Conservation (phyloP, 2,797 vertebrate species). For the Betta splendens region DNA sequence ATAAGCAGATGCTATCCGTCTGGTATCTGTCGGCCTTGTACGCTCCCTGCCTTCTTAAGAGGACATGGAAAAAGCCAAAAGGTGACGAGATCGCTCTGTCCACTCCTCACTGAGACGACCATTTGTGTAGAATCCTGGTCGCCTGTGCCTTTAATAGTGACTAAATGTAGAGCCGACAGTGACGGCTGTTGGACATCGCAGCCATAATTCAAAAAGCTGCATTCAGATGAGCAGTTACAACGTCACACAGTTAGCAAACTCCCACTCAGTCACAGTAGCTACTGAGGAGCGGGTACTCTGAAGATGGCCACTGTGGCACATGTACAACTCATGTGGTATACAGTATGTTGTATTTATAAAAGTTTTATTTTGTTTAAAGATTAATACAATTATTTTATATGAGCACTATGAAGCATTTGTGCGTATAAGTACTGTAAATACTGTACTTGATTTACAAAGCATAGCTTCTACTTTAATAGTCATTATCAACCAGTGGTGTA, state of each 20-base stretch:
- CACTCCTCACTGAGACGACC: slow-evolving; percentile 16
- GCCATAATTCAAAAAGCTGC: slow-evolving; percentile 36
- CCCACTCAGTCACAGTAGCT: slow-evolving; percentile 31
- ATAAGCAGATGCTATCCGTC: slow-evolving; percentile 54
- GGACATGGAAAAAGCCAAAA: slow-evolving; percentile 4
- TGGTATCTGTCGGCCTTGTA: slow-evolving; percentile 11
- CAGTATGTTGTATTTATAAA: slow-evolving; percentile 14
- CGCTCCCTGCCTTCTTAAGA: slow-evolving; percentile 20
- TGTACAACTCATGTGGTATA: slow-evolving; percentile 4
- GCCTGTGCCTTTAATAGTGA: slow-evolving; percentile 19
- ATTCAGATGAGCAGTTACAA: slow-evolving; percentile 32
- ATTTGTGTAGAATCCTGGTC: slow-evolving; percentile 27
- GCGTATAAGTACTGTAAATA: too few species aligned
- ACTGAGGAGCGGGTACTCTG: slow-evolving; percentile 11
- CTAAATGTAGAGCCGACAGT: slow-evolving; percentile 18
- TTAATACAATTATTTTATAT: too few species aligned
- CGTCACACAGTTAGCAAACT: slow-evolving; percentile 33
- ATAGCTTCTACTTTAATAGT: too few species aligned
- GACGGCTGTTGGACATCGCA: slow-evolving; percentile 23
- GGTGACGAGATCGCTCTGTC: not conserved
- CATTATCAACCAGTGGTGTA: too few species aligned
- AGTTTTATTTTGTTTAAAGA: too few species aligned
- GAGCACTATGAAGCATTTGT: too few species aligned
- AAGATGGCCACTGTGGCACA: slow-evolving; percentile 15
- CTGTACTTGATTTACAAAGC: too few species aligned